Evolutionary conservation across 2,888 invertebrate species (phyloP), one percentile per base, ranked within the genome.

Genomic region (Drosophila mimetica): DNA sequence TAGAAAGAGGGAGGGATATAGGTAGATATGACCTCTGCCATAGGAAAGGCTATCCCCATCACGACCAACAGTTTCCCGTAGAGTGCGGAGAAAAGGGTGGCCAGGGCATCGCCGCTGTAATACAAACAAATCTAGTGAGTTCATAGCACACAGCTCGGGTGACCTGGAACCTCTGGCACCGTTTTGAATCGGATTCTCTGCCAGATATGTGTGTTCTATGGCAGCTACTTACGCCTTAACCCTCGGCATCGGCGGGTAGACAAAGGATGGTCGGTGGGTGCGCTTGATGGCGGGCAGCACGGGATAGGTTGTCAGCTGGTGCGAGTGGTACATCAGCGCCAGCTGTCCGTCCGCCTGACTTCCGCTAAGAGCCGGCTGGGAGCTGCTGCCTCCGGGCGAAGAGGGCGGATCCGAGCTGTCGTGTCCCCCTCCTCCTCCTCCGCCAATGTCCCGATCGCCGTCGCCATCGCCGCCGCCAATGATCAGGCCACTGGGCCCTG

Each of bases 11-110:
- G 96, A 88, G 98, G 97, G 90, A 98, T 97, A 92, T 97, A 97
- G 20, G 97, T 96, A 44, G 97, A 97, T 90, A 98, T 97, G 82
- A 98, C 97, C 93, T 98, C 98, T 72, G 98, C 97, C 95, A 98
- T 96, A 53, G 98, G 98, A 92, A 98, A 97, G 14, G 98, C 97
- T 75, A 97, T 95, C 72, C 98, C 98, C 96, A 98, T 97, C 47
- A 98, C 97, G 41, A 98, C 97, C 83, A 98, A 92, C 53, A 98
- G 93, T 92, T 98, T 97, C 47, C 97, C 98, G 91, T 98, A 98
- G 28, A 98, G 94, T 0, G 98, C 98, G 73, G 98, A 98, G 76
- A 98, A 93, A 16, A 97, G 96, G 34, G 97, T 96, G 65, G 97
- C 96, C 89, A 98, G 92, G 76, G 97, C 97, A 92, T 97, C 97